These are phyloP conservation scores for Candidula unifasciata DNA, from an alignment of 2,888 invertebrate species.

Conservation along the genomic window DNA sequence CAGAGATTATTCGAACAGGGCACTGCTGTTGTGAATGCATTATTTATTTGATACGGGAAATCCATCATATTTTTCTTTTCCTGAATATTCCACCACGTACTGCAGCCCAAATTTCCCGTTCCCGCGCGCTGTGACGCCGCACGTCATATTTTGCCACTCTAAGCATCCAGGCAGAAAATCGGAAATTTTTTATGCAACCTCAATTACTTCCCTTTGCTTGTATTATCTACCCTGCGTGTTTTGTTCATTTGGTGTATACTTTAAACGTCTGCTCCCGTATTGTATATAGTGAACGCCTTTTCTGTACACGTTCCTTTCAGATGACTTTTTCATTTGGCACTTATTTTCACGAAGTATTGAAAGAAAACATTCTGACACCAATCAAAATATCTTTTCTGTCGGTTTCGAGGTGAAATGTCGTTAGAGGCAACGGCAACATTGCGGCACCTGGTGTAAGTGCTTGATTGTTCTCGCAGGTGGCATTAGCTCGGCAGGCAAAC, in stretches of 20 bases:
- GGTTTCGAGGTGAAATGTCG: no score
- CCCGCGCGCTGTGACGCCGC: neutral
- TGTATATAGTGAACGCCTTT: no score
- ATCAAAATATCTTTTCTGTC: no score
- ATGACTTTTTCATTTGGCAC: no score
- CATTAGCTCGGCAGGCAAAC: no score
- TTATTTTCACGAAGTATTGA: no score
- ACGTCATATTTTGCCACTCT: constrained; percentile 6
- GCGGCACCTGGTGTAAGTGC: no score
- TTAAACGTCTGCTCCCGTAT: no score
- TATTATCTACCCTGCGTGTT: neutral
- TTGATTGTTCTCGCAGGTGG: no score
- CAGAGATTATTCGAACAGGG: neutral
- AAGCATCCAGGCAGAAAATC: constrained; percentile 30
- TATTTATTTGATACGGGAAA: neutral
- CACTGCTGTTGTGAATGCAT: neutral
- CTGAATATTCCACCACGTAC: neutral
- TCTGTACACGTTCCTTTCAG: no score
- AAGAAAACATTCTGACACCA: no score
- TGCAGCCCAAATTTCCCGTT: constrained; percentile 15
- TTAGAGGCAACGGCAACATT: no score
- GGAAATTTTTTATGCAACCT: constrained; percentile 23
- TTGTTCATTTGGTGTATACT: neutral
- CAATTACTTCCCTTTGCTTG: constrained; percentile 13
- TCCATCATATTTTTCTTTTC: neutral